phyloP scores from a whole-genome alignment of 2,113 vertebrate genomes.

The Seriola aureovittata region DNA sequence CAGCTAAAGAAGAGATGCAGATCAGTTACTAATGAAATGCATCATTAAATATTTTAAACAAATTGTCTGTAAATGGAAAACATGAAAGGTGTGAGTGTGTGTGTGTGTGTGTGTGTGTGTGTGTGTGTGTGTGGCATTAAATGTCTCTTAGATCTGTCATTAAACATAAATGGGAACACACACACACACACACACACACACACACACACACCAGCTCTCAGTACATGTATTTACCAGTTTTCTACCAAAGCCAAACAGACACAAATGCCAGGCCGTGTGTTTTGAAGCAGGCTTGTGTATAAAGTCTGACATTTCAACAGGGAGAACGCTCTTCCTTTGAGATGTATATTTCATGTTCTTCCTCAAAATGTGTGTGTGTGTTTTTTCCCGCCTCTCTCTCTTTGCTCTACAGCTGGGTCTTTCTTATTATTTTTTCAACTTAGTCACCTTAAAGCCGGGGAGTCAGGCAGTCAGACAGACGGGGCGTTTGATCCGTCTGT shows the following conservation, averaged over 20 bases:
- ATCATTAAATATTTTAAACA: no score
- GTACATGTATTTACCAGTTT: background rate
- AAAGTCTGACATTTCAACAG: constrained; percentile 14
- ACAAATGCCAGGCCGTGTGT: constrained; percentile 19
- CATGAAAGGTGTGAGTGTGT: no score
- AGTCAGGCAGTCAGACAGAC: constrained; percentile 4
- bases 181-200: background rate
- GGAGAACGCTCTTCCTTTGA: background rate
- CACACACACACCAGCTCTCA: background rate
- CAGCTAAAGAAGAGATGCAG: no score
- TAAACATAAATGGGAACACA: no score
- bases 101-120: no score
- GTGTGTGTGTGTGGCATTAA: no score
- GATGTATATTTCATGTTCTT: constrained; percentile 43
- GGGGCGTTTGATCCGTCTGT: constrained; percentile 10
- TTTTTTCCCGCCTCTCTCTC: background rate
- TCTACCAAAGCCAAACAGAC: constrained; percentile 19
- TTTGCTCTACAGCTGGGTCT: background rate
- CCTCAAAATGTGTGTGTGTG: background rate
- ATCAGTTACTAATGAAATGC: no score
- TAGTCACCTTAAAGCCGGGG: constrained; percentile 9
- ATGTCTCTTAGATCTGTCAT: no score
- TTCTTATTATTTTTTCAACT: constrained; percentile 1
- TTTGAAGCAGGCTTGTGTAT: constrained; percentile 8
- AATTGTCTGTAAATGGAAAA: no score